These are phyloP conservation scores for Pterocles orientalis DNA, from an alignment of 2,113 vertebrate species.

Conservation along the genomic window DNA sequence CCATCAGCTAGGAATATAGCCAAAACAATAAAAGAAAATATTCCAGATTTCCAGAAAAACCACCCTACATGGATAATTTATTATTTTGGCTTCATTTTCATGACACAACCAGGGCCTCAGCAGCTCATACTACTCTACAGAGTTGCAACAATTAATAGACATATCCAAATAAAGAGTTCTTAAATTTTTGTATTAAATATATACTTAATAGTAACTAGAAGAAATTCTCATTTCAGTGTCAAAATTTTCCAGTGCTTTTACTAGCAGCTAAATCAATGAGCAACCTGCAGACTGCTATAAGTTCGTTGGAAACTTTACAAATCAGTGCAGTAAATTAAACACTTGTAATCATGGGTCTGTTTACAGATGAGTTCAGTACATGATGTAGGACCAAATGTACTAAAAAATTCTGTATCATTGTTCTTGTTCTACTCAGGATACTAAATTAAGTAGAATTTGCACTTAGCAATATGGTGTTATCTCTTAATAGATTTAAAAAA, in stretches of 20 bases:
- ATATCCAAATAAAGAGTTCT: not conserved
- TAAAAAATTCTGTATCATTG: not conserved
- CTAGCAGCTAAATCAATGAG: not conserved
- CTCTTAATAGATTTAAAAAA: not conserved
- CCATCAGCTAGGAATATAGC: not conserved
- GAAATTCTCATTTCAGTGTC: not conserved
- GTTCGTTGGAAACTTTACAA: not conserved
- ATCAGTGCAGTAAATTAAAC: not conserved
- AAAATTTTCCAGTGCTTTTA: not conserved
- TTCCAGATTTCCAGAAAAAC: not conserved
- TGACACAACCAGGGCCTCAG: not conserved
- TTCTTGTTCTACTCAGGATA: not conserved
- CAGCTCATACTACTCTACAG: not conserved
- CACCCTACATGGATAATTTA: not conserved
- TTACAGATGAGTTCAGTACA: not conserved
- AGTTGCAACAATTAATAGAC: not conserved
- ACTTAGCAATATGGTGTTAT: not conserved
- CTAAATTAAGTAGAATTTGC: not conserved
- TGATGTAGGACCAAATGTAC: not conserved
- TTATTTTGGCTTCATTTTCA: not conserved
- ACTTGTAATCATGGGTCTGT: not conserved
- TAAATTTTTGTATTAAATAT: not conserved
- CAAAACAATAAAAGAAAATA: not conserved
- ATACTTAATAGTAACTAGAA: not conserved
- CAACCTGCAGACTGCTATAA: not conserved